Evolutionary conservation across 1,140 invertebrate species (phyloP), one percentile per base, ranked within the genome.

Genomic region (Sminthurinus signatus): DNA sequence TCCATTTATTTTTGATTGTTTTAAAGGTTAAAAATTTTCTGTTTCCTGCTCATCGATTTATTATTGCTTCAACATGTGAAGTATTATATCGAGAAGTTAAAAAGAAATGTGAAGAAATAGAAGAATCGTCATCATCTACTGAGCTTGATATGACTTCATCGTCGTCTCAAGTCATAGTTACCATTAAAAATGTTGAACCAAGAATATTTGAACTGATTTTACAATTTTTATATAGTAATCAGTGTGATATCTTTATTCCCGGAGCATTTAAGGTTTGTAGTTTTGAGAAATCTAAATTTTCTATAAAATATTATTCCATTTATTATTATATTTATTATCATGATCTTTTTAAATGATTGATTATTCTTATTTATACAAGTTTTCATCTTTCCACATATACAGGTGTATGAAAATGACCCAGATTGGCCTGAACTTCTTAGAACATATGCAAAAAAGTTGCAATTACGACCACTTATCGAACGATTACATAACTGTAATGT

Each of bases 1-100:
- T 74, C 77, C 81, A 25, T 83, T 82, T 1, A 88, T 88, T 83
- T 73, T 84, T 92, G 65, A 72, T 91, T 44, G 83, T 85, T 1
- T 79, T 79, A 1, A n/a, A 78, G 81, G 60, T 85, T 84, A 71
- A 75, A 80, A 43, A 80, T 78, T 69, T 81, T 85, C 67, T 75
- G 77, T 60, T 21, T 23, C 14, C n/a, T 56, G 28, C 28, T 36
- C 28, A 21, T 52, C 23, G 14, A 19, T 52, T 52, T 52, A n/a
- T 52, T 25, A 28, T 52, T n/a, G 83, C 85, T 1, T 79, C 80
- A 1, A 78, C 81, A 61, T 85, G 54, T 28, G 23, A 56, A 39
- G 23, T 27, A n/a, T 21, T 56, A 23, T 56, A 56, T 56, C 8
- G 39, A n/a, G 14, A 56, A 56, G 23, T 56, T 12, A 19, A 15